Evolutionary conservation across 2,797 vertebrate species (phyloP), one percentile per base, ranked within the genome.

Genomic region (Semaprochilodus insignis): DNA sequence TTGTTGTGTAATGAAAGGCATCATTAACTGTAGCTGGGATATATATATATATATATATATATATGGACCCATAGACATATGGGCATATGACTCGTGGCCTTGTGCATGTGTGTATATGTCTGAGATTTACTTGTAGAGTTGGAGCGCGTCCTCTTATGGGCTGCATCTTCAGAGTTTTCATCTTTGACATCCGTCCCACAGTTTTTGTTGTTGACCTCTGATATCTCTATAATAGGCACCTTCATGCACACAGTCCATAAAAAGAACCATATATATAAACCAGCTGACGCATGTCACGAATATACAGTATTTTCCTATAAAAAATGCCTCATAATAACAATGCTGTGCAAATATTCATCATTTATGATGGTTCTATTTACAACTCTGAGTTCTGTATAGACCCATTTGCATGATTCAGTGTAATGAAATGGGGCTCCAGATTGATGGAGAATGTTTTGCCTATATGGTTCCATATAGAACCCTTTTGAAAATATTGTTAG

Each of bases 91-190:
- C 6, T 44, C 0, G 40, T 6, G 40, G 8, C 2, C 8, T 10
- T 44, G 15, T 21, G 16, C 55, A 21, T 70, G 52, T 70, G 4
- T 40, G 65, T 79, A n/a, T 52, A 44, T 27, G 70, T 27, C 23
- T 74, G 65, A 77, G 36, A 92, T 95, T 90, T 92, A 97, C 97
- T 96, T 83, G 96, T 94, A 65, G 97, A 97, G 88, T 93, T 96
- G 88, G 95, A 96, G 54, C 94, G 93, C 23, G 92, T 94, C 88
- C 95, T 91, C n/a, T 93, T 95, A 80, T 92, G 94, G 55, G 83
- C 85, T 36, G 73, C 90, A 86, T 93, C 91, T 60, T 93, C 88
- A 65, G 92, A 86, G 75, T 90, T 89, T 66, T 69, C 89, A 52
- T 89, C 89, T 4, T 81, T 63, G 48, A 87, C 87, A 15, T 91